Evolutionary conservation across 2,797 vertebrate species (phyloP).

Genomic region (Melanogrammus aeglefinus): DNA sequence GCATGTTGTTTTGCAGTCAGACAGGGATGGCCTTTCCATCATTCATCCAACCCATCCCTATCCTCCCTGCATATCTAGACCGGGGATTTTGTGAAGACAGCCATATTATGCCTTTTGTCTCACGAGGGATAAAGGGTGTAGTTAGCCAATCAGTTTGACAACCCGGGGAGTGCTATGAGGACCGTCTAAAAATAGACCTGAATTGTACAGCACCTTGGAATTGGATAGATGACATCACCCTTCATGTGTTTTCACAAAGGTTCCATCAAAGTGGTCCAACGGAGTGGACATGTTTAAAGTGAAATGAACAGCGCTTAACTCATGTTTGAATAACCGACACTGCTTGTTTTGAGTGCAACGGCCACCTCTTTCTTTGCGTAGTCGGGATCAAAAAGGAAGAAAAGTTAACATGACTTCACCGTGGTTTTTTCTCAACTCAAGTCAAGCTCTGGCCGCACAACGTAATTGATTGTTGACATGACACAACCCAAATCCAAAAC

Average conservation of each 20-base stretch:
- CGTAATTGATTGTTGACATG: too few relatives aligned
- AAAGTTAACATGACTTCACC: too few relatives aligned
- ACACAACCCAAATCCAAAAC: too few relatives aligned
- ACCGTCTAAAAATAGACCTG: not conserved
- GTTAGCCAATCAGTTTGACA: not conserved
- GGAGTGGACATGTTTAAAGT: too few relatives aligned
- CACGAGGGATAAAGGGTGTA: not conserved
- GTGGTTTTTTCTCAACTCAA: too few relatives aligned
- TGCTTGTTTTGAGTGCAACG: not conserved
- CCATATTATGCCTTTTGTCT: not conserved
- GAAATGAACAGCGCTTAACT: not conserved
- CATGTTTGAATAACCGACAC: too few relatives aligned
- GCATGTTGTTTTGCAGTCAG: not conserved
- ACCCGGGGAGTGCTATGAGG: too few relatives aligned
- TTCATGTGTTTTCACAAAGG: not conserved
- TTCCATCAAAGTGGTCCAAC: not conserved
- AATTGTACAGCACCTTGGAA: not conserved
- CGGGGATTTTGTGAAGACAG: not conserved
- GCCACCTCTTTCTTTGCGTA: not conserved
- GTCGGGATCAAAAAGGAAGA: not conserved
- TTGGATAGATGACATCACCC: not conserved
- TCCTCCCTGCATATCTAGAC: not conserved
- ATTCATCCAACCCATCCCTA: not conserved
- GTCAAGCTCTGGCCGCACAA: too few relatives aligned
- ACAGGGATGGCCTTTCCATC: not conserved